Evolutionary conservation across 2,888 invertebrate species (phyloP), one percentile per base, ranked within the genome.

Genomic region (Microdon myrmicae): DNA sequence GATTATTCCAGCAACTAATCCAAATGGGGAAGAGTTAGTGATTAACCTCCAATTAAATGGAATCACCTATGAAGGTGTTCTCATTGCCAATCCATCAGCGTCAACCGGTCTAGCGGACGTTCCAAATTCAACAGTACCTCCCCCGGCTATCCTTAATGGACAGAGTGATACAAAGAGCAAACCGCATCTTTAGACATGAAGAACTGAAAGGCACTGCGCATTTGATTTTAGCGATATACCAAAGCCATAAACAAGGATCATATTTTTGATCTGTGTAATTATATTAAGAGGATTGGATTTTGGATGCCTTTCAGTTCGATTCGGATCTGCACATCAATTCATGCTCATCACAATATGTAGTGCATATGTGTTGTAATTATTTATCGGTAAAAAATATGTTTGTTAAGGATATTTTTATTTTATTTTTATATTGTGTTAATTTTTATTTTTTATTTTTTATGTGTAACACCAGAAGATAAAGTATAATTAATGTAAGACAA

Each of bases 1-100:
- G 5, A 6, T 22, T 22, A 60, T 82, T 81, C 0, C 81, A 93
- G 95, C 90, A 70, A 92, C 92, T 74, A 88, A 90, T 16, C 84
- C 86, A 67, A 90, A 89, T 70, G 90, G 91, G 6, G 93, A 94
- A 75, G 92, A 89, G 74, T 82, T 98, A 68, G 90, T 92, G 25
- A 95, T 98, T 20, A 94, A 93, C 73, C 94, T 99, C 89, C 96
- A 98, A 80, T 84, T 98, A 64, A 96, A 98, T 77, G 97, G 97
- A 31, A 87, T 93, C 43, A 90, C 91, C 79, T 99, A 97, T 80
- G 93, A 96, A 81, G 97, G 98, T 12, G 91, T 97, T 5, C 84
- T 98, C 4, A 94, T 94, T 79, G 88, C 89, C 35, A 83, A 78
- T 55, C 71, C 71, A 10, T 67, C 68, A 17, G 64, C 68, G 9